Evolutionary conservation across 2,113 vertebrate genomes (phyloP).

Genomic region (Bujurquina vittata): DNA sequence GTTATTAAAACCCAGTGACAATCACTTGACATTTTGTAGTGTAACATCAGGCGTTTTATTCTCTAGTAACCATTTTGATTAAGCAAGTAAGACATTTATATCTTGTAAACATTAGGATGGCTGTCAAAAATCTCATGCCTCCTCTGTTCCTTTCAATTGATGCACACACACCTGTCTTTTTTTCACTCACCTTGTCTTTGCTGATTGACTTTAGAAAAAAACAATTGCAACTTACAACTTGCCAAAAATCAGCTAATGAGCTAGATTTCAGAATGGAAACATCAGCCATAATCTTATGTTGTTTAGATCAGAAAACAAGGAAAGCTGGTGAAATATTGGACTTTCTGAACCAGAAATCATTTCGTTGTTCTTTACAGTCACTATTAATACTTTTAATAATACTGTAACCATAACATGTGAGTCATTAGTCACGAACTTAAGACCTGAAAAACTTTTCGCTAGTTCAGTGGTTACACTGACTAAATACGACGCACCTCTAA

Average conservation of each 20-base stretch:
- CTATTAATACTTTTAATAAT: no score
- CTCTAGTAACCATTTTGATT: neutral
- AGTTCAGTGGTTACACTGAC: neutral
- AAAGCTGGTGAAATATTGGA: neutral
- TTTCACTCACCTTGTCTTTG: neutral
- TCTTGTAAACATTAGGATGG: neutral
- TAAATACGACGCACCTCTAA: no score
- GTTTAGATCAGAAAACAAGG: neutral
- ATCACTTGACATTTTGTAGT: neutral
- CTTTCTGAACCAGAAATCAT: neutral
- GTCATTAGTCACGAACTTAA: neutral
- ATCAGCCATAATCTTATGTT: neutral
- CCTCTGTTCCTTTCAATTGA: neutral
- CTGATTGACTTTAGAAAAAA: neutral
- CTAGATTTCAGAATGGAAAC: neutral
- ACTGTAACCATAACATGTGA: neutral
- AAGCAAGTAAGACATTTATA: neutral
- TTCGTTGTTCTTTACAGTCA: neutral
- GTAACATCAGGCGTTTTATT: neutral
- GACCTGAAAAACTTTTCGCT: neutral
- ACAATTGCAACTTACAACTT: neutral
- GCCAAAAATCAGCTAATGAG: neutral
- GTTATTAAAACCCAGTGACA: no score
- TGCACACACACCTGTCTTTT: neutral
- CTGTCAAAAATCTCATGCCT: conserved; percentile 14